Percentiles rank a stretch among this genome's conserved stretches.
Evolutionary conservation across 2,113 vertebrate genomes (phyloP).

Genomic region (Stigmatopora argus): DNA sequence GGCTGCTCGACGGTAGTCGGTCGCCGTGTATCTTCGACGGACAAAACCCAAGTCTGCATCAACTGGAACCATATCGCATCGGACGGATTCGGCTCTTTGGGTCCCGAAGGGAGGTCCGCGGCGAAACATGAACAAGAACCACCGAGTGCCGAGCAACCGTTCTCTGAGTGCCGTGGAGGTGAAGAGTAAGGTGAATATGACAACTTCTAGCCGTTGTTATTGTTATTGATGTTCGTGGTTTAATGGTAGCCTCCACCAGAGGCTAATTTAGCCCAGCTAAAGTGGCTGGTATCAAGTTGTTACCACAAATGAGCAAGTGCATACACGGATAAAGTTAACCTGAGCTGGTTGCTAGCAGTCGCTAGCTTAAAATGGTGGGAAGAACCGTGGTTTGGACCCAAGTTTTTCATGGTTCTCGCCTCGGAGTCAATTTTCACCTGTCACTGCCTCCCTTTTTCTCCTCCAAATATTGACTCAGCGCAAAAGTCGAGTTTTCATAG

Average conservation of each 20-base stretch:
- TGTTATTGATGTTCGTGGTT: not conserved
- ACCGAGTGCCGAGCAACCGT: constrained; percentile 72
- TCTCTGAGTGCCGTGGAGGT: constrained; percentile 74
- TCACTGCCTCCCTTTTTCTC: constrained; percentile 1
- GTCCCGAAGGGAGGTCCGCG: constrained; percentile 12
- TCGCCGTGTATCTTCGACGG: constrained; percentile 19
- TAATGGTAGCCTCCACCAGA: not conserved
- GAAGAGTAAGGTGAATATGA: constrained; percentile 73
- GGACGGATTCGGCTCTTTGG: not conserved
- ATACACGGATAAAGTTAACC: not conserved
- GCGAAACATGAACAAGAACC: constrained; percentile 77
- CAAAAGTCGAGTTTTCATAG: not conserved
- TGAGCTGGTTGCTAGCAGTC: not conserved
- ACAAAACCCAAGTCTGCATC: not conserved
- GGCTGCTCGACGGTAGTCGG: constrained; percentile 42
- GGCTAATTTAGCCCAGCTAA: constrained; percentile 56
- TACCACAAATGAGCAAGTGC: constrained; percentile 6
- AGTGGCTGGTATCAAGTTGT: constrained; percentile 33
- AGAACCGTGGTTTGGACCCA: not conserved
- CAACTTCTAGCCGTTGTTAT: not conserved
- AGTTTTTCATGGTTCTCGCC: constrained; percentile 31
- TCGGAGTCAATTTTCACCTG: constrained; percentile 44
- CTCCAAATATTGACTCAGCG: not conserved
- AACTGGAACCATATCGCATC: not conserved
- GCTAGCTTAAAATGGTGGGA: constrained; percentile 32